A percentile compares a stretch with the other conserved stretches of the same genome.
Conservation (phyloP, 2,888 invertebrate species). For the Macropis europaea region DNA sequence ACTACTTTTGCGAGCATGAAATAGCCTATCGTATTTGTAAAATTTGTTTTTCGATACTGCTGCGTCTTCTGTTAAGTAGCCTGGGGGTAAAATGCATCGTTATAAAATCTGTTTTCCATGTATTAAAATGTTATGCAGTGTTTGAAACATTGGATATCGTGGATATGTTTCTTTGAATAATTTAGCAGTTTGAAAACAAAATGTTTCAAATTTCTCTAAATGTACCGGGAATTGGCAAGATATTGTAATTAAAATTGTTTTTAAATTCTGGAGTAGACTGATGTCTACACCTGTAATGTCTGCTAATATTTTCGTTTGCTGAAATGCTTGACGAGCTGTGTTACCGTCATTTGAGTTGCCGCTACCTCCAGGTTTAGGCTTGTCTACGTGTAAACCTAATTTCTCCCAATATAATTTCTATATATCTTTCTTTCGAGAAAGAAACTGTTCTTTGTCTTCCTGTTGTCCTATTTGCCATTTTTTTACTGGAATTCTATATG, state of each 20-base stretch:
- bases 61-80: too few relatives aligned
- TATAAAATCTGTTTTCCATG: too few relatives aligned
- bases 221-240: neutral
- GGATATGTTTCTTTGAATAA: too few relatives aligned
- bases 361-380: neutral
- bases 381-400: neutral
- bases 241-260: neutral
- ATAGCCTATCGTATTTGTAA: neutral
- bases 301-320: neutral
- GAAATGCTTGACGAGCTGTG: neutral
- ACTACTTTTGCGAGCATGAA: neutral
- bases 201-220: conserved; percentile 1
- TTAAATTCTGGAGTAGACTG: neutral
- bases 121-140: too few relatives aligned
- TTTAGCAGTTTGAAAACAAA: neutral
- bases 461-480: neutral
- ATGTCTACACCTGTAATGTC: neutral
- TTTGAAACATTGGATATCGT: too few relatives aligned
- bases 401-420: neutral
- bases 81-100: too few relatives aligned
- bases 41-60: too few relatives aligned
- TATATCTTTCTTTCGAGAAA: neutral
- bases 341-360: neutral
- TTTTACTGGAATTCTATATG: neutral
- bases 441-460: neutral